Evolutionary conservation across 2,797 vertebrate genomes (phyloP).

Genomic region (Anabacerthia variegaticeps): DNA sequence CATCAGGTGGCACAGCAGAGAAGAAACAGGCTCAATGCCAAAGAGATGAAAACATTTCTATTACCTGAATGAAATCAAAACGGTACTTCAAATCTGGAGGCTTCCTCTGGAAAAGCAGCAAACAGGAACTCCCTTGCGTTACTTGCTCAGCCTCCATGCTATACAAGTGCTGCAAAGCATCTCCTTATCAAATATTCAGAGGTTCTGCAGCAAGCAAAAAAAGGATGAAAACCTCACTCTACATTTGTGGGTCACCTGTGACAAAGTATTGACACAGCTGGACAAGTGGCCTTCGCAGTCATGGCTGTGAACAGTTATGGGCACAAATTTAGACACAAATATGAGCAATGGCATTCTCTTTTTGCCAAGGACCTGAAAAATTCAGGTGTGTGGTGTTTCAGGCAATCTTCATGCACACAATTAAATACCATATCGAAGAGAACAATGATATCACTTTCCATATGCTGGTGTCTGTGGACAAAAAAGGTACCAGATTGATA

Average conservation of each 20-base stretch:
- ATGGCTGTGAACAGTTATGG: neutral
- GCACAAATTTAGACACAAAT: neutral
- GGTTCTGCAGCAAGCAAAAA: neutral
- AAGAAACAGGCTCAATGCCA: neutral
- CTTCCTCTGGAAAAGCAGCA: neutral
- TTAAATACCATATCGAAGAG: neutral
- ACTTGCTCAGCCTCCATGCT: neutral
- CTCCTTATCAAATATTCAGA: neutral
- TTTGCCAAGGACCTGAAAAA: neutral
- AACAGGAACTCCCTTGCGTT: neutral
- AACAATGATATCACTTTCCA: neutral
- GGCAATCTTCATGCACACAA: neutral
- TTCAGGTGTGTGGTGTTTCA: neutral
- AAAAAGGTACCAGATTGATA: neutral
- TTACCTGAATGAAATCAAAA: neutral
- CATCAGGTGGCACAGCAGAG: conserved; percentile 16
- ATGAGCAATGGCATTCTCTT: neutral
- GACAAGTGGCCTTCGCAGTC: neutral
- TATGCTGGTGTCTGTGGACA: neutral
- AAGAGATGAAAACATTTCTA: neutral
- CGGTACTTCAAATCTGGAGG: neutral
- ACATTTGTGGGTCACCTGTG: neutral
- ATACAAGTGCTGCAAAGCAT: neutral
- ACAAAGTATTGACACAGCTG: neutral
- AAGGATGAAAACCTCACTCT: neutral